Evolutionary conservation across 2,113 vertebrate species (phyloP).

Genomic region (Agapornis roseicollis): DNA sequence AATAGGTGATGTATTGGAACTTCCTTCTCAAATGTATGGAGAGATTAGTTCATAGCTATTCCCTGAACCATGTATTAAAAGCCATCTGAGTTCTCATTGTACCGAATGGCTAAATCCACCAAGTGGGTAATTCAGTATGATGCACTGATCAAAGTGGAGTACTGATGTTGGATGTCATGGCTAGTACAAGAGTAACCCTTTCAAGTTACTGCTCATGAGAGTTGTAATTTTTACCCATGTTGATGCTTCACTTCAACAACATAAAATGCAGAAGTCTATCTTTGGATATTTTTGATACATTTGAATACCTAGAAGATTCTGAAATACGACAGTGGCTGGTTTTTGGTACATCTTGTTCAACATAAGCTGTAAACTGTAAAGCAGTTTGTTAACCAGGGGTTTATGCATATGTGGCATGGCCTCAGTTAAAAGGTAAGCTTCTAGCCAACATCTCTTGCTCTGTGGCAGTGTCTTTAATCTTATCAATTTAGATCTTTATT

Average conservation of each 20-base stretch:
- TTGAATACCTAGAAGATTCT: not conserved
- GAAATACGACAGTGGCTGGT: accelerated
- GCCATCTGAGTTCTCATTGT: not conserved
- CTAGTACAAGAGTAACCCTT: not conserved
- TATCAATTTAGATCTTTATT: not conserved
- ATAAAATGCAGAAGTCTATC: not conserved
- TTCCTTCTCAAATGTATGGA: not conserved
- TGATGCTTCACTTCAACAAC: not conserved
- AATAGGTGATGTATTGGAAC: not conserved
- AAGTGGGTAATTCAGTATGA: not conserved
- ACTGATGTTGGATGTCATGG: not conserved
- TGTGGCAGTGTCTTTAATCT: not conserved
- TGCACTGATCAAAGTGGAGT: not conserved
- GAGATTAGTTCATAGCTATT: not conserved
- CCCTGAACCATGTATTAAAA: not conserved
- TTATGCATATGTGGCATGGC: not conserved
- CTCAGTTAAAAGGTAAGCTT: not conserved
- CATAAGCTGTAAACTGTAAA: not conserved
- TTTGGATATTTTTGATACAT: not conserved
- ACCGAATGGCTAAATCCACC: not conserved
- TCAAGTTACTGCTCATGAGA: not conserved
- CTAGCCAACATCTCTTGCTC: not conserved
- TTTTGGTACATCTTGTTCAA: not conserved
- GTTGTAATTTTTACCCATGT: not conserved
- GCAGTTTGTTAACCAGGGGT: not conserved